Evolutionary conservation across 1,140 invertebrate genomes (phyloP), one percentile per base, ranked within the genome.

Genomic region (Lasaia peninsularis): DNA sequence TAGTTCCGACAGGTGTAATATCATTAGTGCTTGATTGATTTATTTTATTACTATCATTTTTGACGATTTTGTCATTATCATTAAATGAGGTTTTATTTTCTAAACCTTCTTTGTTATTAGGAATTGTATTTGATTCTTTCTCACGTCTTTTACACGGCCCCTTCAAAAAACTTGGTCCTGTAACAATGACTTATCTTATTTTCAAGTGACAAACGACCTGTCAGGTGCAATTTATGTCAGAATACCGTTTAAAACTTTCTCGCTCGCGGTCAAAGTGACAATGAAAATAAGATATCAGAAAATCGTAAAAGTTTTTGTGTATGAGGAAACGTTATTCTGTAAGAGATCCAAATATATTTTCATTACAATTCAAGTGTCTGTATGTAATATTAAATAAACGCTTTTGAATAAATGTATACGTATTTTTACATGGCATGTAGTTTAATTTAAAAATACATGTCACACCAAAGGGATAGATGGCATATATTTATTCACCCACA

Each of bases 91-190:
- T 16, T 44, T 44, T 44, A 4, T 44, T 20, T 21, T 44, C 40
- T 21, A 44, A 44, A 11, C 5, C 40, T 20, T 44, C 10, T 11
- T 44, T 44, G 18, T 44, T 11, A 20, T 44, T 18, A 18, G 9
- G 2, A 44, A n/a, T 9, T 10, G 40, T 10, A 11, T 44, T 20
- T 11, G 20, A 3, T 16, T 6, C 3, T 10, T 16, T 20, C 16
- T 20, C 20, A 44, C 40, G 40, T 44, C 10, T 20, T 20, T 44
- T 44, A 4, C 40, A 44, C 18, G 40, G 40, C 20, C 40, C 18
- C 9, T 44, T 44, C 16, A 44, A 44, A 20, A 44, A 20, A 20
- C 40, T 44, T 44, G 40, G 40, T 18, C 40, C 40, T 44, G 16
- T 1, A 44, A 44, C 10, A 20, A 44, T 18, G 18, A 44, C 16